Evolutionary conservation across 2,888 invertebrate species (phyloP).

Genomic region (Cheilosia impressa): DNA sequence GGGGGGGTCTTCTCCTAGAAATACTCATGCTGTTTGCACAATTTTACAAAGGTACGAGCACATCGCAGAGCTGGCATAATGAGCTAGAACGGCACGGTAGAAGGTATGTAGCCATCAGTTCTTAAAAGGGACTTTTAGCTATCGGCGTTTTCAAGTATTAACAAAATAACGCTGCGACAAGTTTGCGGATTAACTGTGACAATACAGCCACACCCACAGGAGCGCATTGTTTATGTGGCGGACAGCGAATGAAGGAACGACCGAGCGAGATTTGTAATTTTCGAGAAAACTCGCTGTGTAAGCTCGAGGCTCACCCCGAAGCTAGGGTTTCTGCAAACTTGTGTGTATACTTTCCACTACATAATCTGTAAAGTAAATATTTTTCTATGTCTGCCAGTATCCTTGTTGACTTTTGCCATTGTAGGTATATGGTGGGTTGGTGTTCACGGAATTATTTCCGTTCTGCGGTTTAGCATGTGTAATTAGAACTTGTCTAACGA

Average conservation of each 20-base stretch:
- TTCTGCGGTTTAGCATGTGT: slow-evolving; percentile 50
- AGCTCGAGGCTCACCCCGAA: slow-evolving; percentile 24
- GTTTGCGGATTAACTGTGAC: slow-evolving; percentile 57
- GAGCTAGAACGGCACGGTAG: slow-evolving; percentile 17
- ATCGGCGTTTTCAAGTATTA: slow-evolving; percentile 60
- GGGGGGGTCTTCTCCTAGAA: too few species aligned
- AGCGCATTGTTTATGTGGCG: slow-evolving; percentile 51
- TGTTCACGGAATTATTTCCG: slow-evolving; percentile 55
- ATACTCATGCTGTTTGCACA: slow-evolving; percentile 28
- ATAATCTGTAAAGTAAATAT: slow-evolving; percentile 39
- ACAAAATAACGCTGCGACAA: slow-evolving; percentile 5
- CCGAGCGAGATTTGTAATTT: slow-evolving; percentile 20
- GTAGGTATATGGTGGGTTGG: slow-evolving; percentile 3
- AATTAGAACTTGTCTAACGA: slow-evolving; percentile 53
- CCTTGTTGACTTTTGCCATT: slow-evolving; percentile 64
- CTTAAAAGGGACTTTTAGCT: slow-evolving; percentile 48
- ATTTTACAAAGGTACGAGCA: slow-evolving; percentile 4
- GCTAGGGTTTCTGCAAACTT: slow-evolving; percentile 26
- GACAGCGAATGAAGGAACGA: neutral
- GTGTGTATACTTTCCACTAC: neutral
- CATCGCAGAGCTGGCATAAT: slow-evolving; percentile 35
- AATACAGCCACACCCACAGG: slow-evolving; percentile 39
- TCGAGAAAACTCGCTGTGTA: slow-evolving; percentile 39
- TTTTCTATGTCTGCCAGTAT: neutral
- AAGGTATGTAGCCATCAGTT: slow-evolving; percentile 9